Conservation (phyloP, 2,888 invertebrate genomes). For the Hypselothyrea guttata region DNA sequence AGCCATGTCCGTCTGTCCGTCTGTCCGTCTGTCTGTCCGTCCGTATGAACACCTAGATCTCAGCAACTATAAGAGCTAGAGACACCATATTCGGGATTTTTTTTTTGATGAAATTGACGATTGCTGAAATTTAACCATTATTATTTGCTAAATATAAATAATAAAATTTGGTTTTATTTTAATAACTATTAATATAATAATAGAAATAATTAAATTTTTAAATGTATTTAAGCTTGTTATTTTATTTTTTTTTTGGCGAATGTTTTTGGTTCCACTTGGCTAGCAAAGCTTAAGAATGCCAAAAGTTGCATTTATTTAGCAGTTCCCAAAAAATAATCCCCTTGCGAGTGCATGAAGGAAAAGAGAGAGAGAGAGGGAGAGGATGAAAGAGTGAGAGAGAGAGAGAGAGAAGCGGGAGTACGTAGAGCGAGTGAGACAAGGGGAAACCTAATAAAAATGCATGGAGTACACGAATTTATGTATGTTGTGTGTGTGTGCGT, state of each 20-base stretch:
- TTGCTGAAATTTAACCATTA: too few species aligned
- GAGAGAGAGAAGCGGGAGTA: slow-evolving; percentile 3
- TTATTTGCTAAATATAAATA: too few species aligned
- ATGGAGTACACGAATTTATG: slow-evolving; percentile 57
- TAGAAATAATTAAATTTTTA: too few species aligned
- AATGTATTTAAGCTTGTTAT: too few species aligned
- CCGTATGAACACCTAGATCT: too few species aligned
- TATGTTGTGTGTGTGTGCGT: slow-evolving; percentile 25
- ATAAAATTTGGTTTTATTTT: too few species aligned
- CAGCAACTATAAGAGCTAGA: too few species aligned
- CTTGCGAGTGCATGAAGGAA: not conserved
- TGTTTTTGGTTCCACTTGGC: slow-evolving; percentile 52
- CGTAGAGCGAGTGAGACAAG: slow-evolving; percentile 3
- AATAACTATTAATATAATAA: not conserved
- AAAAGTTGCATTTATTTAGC: slow-evolving; percentile 42
- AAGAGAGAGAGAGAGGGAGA: not conserved
- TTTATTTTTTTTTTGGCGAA: slow-evolving; percentile 7
- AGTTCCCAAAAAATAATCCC: slow-evolving; percentile 44
- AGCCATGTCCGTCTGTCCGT: too few species aligned
- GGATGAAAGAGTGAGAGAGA: slow-evolving; percentile 8
- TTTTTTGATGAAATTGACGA: too few species aligned
- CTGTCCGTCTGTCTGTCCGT: too few species aligned
- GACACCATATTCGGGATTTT: too few species aligned
- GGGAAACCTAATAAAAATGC: slow-evolving; percentile 64
- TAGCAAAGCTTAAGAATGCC: slow-evolving; percentile 52